These are phyloP conservation scores for Cerceris rybyensis DNA, from an alignment of 2,888 invertebrate species.

Conservation along the genomic window DNA sequence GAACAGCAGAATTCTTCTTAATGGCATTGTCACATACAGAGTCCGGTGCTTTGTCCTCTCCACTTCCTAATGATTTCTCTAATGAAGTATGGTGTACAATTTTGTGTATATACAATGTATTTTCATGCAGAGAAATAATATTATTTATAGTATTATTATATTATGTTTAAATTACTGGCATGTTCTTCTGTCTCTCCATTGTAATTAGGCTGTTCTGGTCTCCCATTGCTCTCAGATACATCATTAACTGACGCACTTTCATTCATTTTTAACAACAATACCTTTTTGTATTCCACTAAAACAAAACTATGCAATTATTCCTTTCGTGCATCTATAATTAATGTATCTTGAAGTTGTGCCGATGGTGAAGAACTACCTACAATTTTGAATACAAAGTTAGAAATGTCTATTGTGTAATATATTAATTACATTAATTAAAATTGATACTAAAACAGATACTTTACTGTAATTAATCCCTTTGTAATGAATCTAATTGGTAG, in stretches of 20 bases:
- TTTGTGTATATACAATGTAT: neutral
- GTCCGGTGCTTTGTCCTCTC: constrained; percentile 75
- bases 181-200: constrained; percentile 75
- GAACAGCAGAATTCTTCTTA: constrained; percentile 67
- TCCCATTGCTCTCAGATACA: constrained; percentile 70
- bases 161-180: constrained; percentile 61
- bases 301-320: neutral
- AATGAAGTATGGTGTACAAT: neutral
- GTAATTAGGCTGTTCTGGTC: constrained; percentile 67
- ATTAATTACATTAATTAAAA: neutral
- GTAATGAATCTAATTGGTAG: neutral
- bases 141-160: neutral
- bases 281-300: constrained; percentile 2
- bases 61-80: constrained; percentile 71
- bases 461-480: constrained; percentile 22
- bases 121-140: neutral
- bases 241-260: constrained; percentile 66
- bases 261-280: constrained; percentile 58
- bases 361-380: too few relatives aligned
- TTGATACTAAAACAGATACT: constrained; percentile 2
- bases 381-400: too few relatives aligned
- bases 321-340: too few relatives aligned
- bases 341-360: too few relatives aligned
- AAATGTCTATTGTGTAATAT: neutral
- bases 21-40: constrained; percentile 67